phyloP scores from a whole-genome alignment of 2,113 vertebrate genomes.

The Mormoops blainvillei region DNA sequence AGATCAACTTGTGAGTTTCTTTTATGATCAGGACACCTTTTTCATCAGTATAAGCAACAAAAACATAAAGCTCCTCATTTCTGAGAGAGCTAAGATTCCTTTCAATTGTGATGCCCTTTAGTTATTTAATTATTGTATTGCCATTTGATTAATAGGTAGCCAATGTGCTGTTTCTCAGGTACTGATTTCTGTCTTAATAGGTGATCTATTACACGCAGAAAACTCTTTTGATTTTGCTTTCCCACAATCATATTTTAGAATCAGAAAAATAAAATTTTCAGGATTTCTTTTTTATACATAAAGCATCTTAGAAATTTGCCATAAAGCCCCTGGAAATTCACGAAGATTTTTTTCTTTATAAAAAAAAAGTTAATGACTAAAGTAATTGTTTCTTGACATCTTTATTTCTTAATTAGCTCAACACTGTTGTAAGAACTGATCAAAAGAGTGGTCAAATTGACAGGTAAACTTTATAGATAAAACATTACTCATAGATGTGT shows the following conservation, averaged over 20 bases:
- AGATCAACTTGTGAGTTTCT: background rate
- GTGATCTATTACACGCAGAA: background rate
- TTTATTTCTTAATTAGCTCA: background rate
- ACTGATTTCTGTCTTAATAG: background rate
- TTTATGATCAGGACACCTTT: background rate
- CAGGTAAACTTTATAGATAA: background rate
- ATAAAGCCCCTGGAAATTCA: background rate
- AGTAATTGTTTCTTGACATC: conserved; percentile 22
- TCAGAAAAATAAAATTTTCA: background rate
- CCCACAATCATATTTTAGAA: background rate
- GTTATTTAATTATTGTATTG: background rate
- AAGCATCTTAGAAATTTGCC: background rate
- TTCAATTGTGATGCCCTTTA: background rate
- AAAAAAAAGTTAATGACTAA: background rate
- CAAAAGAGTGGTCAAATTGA: background rate
- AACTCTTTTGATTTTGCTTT: conserved; percentile 30
- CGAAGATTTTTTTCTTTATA: background rate
- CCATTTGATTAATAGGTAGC: background rate
- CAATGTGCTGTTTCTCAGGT: background rate
- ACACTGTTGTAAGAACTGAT: background rate
- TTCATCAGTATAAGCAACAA: background rate
- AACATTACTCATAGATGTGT: background rate
- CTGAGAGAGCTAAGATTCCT: background rate
- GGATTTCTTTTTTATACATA: background rate
- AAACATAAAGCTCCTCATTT: background rate